A percentile compares a stretch with the other conserved stretches of the same genome.
phyloP scores from a whole-genome alignment of 2,797 vertebrate genomes.

The Phrynocephalus forsythii region DNA sequence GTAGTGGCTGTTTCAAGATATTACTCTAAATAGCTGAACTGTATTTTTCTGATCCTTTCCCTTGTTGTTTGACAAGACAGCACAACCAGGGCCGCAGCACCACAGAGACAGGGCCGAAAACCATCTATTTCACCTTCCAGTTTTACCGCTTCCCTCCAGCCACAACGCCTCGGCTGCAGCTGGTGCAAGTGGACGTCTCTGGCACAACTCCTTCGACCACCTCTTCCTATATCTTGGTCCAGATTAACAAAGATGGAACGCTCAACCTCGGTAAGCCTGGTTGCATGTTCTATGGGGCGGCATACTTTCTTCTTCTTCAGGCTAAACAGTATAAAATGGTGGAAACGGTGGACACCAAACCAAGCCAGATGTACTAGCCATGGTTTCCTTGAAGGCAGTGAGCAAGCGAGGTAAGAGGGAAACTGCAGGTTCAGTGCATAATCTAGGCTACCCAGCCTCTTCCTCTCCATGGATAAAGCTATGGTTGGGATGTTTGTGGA shows the following conservation, averaged over 20 bases:
- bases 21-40: background rate
- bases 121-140: constrained; percentile 93
- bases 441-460: too few relatives aligned
- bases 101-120: constrained; percentile 79
- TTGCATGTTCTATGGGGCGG: too few relatives aligned
- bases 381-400: too few relatives aligned
- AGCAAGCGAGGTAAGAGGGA: too few relatives aligned
- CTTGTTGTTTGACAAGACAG: constrained; percentile 73
- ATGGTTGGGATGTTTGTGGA: too few relatives aligned
- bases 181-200: constrained; percentile 70
- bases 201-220: constrained; percentile 13
- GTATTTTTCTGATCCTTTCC: background rate
- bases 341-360: too few relatives aligned
- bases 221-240: constrained; percentile 80
- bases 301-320: too few relatives aligned
- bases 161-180: constrained; percentile 85
- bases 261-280: constrained; percentile 78
- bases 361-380: too few relatives aligned
- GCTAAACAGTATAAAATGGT: too few relatives aligned
- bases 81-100: constrained; percentile 45
- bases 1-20: rapidly evolving
- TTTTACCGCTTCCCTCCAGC: constrained; percentile 91
- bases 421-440: too few relatives aligned
- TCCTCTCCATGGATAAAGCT: too few relatives aligned
- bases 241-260: constrained; percentile 79